A percentile compares a stretch with the other conserved stretches of the same genome.
phyloP scores from a whole-genome alignment of 2,888 invertebrate species.

The Ichneumoninae sp. region DNA sequence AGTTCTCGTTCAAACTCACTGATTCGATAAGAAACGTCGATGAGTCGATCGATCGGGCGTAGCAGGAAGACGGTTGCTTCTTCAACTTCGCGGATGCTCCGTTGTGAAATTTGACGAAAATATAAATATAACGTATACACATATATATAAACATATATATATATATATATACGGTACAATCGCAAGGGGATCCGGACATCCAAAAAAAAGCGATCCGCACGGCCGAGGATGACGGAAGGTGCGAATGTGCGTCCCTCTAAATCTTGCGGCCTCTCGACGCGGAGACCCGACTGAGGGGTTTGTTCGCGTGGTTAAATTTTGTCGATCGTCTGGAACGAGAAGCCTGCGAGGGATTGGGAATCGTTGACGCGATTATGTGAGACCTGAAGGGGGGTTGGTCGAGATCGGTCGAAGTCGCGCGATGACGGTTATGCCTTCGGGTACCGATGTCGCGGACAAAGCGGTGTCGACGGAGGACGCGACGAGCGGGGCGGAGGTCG shows the following conservation, averaged over 20 bases:
- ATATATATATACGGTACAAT: neutral
- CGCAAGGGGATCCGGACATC: neutral
- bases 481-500: slow-evolving; percentile 85
- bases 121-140: too few relatives aligned
- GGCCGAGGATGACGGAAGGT: too few relatives aligned
- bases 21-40: slow-evolving; percentile 29
- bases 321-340: too few relatives aligned
- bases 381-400: neutral
- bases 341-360: too few relatives aligned
- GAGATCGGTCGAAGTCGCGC: slow-evolving; percentile 14
- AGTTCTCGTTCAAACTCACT: neutral
- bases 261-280: too few relatives aligned
- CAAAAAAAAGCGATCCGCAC: too few relatives aligned
- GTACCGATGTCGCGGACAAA: slow-evolving; percentile 87
- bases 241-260: too few relatives aligned
- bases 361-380: slow-evolving; percentile 37
- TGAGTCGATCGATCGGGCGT: slow-evolving; percentile 37
- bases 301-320: too few relatives aligned
- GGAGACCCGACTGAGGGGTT: too few relatives aligned
- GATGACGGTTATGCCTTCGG: slow-evolving; percentile 83
- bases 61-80: slow-evolving; percentile 35
- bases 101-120: neutral
- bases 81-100: neutral
- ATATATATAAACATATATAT: neutral
- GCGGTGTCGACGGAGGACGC: slow-evolving; percentile 89